Evolutionary conservation across 30 jellyfish, hydroid and myxozoan genomes (phyloP).

Genomic region (Aurelia aurita): DNA sequence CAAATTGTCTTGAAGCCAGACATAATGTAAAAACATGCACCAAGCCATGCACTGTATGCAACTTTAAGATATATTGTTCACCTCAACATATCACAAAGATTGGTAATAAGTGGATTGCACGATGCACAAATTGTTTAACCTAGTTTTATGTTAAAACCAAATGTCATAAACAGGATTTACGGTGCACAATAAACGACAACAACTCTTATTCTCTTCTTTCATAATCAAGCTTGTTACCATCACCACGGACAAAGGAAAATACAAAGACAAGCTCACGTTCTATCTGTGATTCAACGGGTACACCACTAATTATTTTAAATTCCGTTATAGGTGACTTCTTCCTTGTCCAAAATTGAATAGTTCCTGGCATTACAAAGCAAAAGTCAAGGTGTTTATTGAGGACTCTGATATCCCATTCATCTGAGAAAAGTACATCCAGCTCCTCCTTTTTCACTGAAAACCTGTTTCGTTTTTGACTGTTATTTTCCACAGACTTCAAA

Average conservation of each 20-base stretch:
- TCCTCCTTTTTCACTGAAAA: background rate
- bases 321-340: background rate
- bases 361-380: background rate
- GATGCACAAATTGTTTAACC: background rate
- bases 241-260: background rate
- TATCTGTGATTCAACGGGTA: background rate
- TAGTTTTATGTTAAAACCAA: too few relatives aligned
- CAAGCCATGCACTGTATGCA: slow-evolving; percentile 16
- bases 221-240: background rate
- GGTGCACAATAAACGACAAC: too few relatives aligned
- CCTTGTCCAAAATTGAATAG: background rate
- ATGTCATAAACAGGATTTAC: too few relatives aligned
- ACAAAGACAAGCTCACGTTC: background rate
- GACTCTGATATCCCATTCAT: slow-evolving; percentile 9
- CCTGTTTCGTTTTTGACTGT: background rate
- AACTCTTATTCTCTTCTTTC: background rate
- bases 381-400: background rate
- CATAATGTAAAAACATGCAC: slow-evolving; percentile 51
- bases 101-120: slow-evolving; percentile 2
- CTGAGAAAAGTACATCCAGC: background rate
- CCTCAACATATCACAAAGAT: background rate
- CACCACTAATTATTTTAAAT: background rate
- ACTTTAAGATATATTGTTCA: slow-evolving; percentile 1
- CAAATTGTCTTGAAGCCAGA: slow-evolving; percentile 10
- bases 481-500: background rate